Evolutionary conservation across 2,113 vertebrate genomes (phyloP).

Genomic region (Sula dactylatra): DNA sequence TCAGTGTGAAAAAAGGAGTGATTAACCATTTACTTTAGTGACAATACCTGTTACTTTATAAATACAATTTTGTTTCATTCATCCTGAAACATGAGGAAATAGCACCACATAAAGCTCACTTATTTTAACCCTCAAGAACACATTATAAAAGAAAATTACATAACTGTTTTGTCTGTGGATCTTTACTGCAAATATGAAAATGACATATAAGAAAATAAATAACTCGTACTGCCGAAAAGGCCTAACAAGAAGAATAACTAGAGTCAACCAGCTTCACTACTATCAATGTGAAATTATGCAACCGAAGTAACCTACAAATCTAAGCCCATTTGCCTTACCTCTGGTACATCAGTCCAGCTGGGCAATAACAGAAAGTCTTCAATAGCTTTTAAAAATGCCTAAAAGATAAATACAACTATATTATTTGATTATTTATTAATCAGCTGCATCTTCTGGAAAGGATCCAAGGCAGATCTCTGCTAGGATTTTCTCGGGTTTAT

Average conservation of each 20-base stretch:
- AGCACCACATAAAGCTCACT: not conserved
- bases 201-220: not conserved
- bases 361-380: conserved; percentile 80
- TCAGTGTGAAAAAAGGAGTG: not conserved
- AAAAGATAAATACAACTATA: not conserved
- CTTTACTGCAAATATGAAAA: not conserved
- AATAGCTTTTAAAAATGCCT: conserved; percentile 87
- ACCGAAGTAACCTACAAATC: not conserved
- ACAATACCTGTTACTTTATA: not conserved
- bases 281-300: not conserved
- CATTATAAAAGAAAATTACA: not conserved
- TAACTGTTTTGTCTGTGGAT: not conserved
- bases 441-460: not conserved
- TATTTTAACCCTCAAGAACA: not conserved
- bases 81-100: not conserved
- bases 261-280: not conserved
- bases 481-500: not conserved
- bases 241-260: not conserved
- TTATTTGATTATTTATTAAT: not conserved
- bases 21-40: not conserved
- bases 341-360: conserved; percentile 63
- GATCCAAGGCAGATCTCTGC: not conserved
- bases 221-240: not conserved
- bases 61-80: not conserved
- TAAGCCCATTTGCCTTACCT: conserved; percentile 68